Conservation (phyloP, 2,113 vertebrate species). For the Hydropotes inermis region DNA sequence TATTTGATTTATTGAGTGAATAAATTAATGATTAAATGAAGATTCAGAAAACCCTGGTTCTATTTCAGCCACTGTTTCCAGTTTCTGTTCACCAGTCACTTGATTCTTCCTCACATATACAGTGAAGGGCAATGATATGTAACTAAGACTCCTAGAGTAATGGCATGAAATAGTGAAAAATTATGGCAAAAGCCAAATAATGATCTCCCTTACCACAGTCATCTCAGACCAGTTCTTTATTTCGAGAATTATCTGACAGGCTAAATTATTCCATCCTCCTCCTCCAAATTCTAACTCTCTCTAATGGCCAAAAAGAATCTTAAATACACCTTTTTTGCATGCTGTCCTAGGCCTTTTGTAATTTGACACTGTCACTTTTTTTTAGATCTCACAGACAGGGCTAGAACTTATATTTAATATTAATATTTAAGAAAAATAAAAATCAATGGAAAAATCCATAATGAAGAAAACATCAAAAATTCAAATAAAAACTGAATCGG, state of each 20-base stretch:
- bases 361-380: background rate
- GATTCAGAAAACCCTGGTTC: background rate
- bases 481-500: conserved; percentile 52
- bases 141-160: background rate
- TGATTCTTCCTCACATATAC: background rate
- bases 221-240: background rate
- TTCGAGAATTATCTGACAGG: background rate
- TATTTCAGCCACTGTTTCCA: background rate
- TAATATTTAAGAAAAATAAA: conserved; percentile 39
- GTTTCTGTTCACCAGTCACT: background rate
- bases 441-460: conserved; percentile 58
- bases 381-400: background rate
- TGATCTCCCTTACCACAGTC: background rate
- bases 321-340: background rate
- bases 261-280: background rate
- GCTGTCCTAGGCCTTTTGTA: background rate
- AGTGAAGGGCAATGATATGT: background rate
- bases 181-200: background rate
- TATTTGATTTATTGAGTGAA: background rate
- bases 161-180: background rate
- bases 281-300: background rate
- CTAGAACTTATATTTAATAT: conserved; percentile 1
- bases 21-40: background rate
- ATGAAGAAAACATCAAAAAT: conserved; percentile 53
- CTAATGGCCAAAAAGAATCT: background rate